A percentile compares a stretch with the other conserved stretches of the same genome.
Evolutionary conservation across 2,113 vertebrate species (phyloP).

Genomic region (Pelodiscus sinensis): DNA sequence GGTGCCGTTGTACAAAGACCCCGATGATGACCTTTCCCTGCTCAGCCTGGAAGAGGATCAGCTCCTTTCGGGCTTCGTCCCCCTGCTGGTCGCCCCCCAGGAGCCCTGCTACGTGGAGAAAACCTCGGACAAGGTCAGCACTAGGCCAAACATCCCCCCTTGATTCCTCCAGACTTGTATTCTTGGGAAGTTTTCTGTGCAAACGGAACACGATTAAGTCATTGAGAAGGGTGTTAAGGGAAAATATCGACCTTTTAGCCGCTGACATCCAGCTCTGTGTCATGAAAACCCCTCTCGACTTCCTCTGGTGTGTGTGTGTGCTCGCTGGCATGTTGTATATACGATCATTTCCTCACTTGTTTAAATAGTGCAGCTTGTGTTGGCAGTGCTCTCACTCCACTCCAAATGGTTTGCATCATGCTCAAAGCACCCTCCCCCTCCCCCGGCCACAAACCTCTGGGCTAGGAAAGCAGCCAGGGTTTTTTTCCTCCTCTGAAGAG

Average conservation of each 20-base stretch:
- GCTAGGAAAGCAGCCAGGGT: constrained; percentile 84
- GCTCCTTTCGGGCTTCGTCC: constrained; percentile 95
- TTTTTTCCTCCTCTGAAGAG: constrained; percentile 83
- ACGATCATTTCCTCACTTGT: constrained; percentile 99
- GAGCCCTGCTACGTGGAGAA: constrained; percentile 97
- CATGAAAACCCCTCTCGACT: constrained; percentile 87
- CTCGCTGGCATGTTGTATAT: constrained; percentile 98
- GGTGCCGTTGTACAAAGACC: constrained; percentile 94
- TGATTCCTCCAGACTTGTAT: constrained; percentile 81
- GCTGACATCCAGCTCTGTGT: constrained; percentile 90
- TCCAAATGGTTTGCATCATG: constrained; percentile 99
- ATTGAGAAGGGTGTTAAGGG: constrained; percentile 96
- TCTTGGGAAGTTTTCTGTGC: constrained; percentile 93
- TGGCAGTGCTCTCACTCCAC: constrained; percentile 92
- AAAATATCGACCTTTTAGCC: constrained; percentile 98
- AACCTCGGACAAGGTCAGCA: constrained; percentile 90
- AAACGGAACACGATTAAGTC: constrained; percentile 95
- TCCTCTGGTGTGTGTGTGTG: constrained; percentile 86
- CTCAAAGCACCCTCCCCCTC: constrained; percentile 90
- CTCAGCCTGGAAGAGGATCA: constrained; percentile 95
- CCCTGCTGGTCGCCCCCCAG: constrained; percentile 94
- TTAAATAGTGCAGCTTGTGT: constrained; percentile 99
- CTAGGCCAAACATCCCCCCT: constrained; percentile 77
- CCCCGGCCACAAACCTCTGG: constrained; percentile 81
- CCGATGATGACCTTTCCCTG: constrained; percentile 92